A percentile compares a stretch with the other conserved stretches of the same genome.
These are phyloP conservation scores for Poecile atricapillus DNA, from an alignment of 2,113 vertebrate genomes.

Conservation along the genomic window DNA sequence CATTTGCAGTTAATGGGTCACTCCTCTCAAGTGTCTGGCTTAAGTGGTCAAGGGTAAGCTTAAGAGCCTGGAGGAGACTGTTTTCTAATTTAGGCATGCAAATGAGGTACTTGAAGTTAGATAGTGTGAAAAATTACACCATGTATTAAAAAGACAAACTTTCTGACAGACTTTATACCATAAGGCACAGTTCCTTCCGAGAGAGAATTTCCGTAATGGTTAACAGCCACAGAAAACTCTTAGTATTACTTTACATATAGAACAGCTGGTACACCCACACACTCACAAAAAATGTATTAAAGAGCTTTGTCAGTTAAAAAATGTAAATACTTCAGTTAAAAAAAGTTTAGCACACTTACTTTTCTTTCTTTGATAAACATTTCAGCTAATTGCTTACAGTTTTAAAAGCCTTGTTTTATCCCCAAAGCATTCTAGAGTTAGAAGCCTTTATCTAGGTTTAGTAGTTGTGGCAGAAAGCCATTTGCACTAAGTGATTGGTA, in stretches of 20 bases:
- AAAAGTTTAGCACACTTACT: constrained; percentile 24
- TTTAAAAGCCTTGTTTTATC: constrained; percentile 56
- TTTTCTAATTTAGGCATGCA: not conserved
- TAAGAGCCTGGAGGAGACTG: not conserved
- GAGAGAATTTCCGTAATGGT: not conserved
- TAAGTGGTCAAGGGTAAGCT: not conserved
- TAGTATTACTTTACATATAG: constrained; percentile 14
- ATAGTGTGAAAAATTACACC: not conserved
- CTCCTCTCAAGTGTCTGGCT: not conserved
- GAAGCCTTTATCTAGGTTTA: constrained; percentile 42
- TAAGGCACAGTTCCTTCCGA: not conserved
- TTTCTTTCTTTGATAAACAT: constrained; percentile 57
- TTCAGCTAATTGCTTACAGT: constrained; percentile 63
- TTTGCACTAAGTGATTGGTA: constrained; percentile 45
- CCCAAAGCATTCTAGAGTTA: constrained; percentile 28
- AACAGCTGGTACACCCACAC: constrained; percentile 40
- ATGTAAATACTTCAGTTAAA: constrained; percentile 48
- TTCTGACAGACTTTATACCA: not conserved
- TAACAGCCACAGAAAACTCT: not conserved
- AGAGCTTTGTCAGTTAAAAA: constrained; percentile 48
- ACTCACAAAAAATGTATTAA: not conserved
- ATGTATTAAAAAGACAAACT: not conserved
- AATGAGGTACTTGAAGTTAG: not conserved
- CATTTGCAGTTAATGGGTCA: not conserved
- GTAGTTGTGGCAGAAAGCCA: constrained; percentile 51